Evolutionary conservation across 2,888 invertebrate species (phyloP).

Genomic region (Corythucha ciliata): DNA sequence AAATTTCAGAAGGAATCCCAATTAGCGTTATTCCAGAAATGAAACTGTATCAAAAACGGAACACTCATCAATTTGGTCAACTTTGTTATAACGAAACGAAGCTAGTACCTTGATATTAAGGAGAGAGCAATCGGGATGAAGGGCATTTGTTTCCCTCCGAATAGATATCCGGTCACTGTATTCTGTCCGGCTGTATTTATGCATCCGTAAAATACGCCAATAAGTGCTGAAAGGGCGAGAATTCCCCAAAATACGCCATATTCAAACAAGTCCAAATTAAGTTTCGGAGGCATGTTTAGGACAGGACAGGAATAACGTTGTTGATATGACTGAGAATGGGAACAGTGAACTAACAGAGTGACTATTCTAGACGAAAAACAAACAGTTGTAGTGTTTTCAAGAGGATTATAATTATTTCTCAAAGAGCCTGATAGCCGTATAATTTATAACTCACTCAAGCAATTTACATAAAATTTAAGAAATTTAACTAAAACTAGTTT

Average conservation of each 20-base stretch:
- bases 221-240: conserved; percentile 24
- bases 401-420: too few species aligned
- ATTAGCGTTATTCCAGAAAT: conserved; percentile 31
- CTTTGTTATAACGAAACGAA: not conserved
- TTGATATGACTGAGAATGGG: too few species aligned
- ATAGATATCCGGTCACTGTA: conserved; percentile 25
- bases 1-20: conserved; percentile 31
- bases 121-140: conserved; percentile 22
- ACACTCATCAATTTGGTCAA: not conserved
- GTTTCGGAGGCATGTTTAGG: too few species aligned
- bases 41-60: conserved; percentile 22
- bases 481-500: too few species aligned
- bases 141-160: conserved; percentile 25
- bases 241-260: conserved; percentile 22
- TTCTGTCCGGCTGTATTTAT: conserved; percentile 25
- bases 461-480: too few species aligned
- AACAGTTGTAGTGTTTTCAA: too few species aligned
- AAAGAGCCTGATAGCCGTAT: too few species aligned
- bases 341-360: too few species aligned
- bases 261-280: conserved; percentile 28
- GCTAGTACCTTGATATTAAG: conserved; percentile 19
- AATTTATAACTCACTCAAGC: too few species aligned
- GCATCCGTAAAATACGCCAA: conserved; percentile 37
- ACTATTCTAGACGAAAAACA: too few species aligned
- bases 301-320: too few species aligned